phyloP scores from a whole-genome alignment of 1,140 invertebrate species.

The Battus philenor region DNA sequence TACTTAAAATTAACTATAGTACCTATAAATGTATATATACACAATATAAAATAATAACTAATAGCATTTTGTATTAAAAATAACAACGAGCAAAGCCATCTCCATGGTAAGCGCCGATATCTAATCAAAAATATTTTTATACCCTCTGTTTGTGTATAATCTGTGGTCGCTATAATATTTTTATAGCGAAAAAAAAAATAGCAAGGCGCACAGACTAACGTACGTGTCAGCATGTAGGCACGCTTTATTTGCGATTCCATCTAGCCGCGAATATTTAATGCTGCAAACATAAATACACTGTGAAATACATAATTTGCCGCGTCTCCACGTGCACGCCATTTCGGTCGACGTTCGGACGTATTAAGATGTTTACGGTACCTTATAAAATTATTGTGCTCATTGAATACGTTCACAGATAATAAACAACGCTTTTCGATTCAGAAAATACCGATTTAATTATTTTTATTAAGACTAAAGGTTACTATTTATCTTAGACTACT shows the following conservation, averaged over 20 bases:
- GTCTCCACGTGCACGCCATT: constrained; percentile 9
- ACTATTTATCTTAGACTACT: too few species aligned
- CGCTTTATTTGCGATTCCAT: constrained; percentile 17
- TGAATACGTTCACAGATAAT: not conserved
- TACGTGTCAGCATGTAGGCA: constrained; percentile 16
- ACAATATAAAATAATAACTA: too few species aligned
- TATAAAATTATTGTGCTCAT: not conserved
- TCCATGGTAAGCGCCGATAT: too few species aligned
- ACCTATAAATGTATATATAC: too few species aligned
- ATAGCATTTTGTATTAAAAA: too few species aligned
- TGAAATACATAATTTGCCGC: constrained; percentile 7
- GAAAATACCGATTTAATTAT: too few species aligned
- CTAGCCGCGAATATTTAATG: constrained; percentile 11
- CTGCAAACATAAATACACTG: constrained; percentile 13
- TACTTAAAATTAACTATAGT: too few species aligned
- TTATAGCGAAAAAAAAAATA: constrained; percentile 10
- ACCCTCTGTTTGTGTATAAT: constrained; percentile 1
- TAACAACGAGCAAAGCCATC: too few species aligned
- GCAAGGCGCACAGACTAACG: not conserved
- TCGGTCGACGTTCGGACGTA: not conserved
- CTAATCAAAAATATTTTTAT: too few species aligned
- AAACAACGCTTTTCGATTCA: not conserved
- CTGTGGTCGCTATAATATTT: constrained; percentile 8
- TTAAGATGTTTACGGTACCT: not conserved
- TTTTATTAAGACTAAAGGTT: too few species aligned